Conservation (phyloP, 2,888 invertebrate genomes). For the Amblyteles armatorius region DNA sequence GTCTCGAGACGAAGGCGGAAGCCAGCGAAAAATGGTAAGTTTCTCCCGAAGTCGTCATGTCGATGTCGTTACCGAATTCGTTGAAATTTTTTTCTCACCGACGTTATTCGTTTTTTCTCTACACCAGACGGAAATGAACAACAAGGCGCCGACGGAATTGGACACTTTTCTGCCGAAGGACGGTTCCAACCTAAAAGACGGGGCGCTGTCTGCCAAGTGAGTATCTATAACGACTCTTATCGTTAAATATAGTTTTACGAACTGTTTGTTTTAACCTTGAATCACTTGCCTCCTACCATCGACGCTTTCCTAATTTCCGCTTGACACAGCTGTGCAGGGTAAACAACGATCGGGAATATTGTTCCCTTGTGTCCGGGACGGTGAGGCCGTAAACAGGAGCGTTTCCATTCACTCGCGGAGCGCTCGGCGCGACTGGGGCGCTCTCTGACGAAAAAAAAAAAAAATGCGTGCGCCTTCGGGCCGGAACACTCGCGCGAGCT, state of each 20-base stretch:
- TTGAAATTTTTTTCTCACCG: too few species aligned
- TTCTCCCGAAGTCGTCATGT: neutral
- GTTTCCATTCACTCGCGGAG: neutral
- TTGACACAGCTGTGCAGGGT: constrained; percentile 4
- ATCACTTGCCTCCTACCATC: neutral
- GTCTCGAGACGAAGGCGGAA: neutral
- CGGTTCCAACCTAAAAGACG: constrained; percentile 85
- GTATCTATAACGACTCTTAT: constrained; percentile 63
- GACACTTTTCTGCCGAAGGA: constrained; percentile 92
- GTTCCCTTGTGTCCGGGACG: neutral
- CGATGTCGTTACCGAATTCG: neutral
- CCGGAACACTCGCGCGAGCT: constrained; percentile 11
- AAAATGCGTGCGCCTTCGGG: constrained; percentile 2
- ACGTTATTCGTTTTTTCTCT: neutral
- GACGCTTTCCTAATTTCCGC: constrained; percentile 10
- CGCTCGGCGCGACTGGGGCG: neutral
- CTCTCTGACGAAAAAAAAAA: neutral
- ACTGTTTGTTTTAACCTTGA: neutral
- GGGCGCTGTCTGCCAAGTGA: constrained; percentile 80
- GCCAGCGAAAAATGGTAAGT: neutral
- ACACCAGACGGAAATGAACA: constrained; percentile 70
- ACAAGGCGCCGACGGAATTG: constrained; percentile 88
- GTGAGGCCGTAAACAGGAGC: neutral
- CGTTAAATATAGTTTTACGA: neutral
- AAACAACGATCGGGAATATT: constrained; percentile 15